phyloP scores from a whole-genome alignment of 2,797 vertebrate species.

The Xerus rutilus region DNA sequence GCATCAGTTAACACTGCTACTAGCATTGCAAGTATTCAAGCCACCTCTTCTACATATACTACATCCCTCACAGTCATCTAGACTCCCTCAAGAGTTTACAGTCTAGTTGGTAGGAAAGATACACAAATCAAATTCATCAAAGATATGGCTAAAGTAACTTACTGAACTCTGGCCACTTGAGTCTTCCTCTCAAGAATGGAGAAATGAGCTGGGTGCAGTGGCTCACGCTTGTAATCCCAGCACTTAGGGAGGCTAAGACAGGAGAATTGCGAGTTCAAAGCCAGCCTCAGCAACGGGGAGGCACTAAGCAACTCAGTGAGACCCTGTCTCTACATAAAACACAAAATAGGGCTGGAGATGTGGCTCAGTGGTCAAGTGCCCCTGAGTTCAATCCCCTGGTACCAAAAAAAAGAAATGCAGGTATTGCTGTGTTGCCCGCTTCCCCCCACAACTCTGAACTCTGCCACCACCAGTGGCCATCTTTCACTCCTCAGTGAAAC shows the following conservation, averaged over 20 bases:
- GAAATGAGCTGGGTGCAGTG: not conserved
- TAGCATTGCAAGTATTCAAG: not conserved
- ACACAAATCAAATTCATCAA: not conserved
- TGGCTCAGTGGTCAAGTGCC: no score
- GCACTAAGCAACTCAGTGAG: no score
- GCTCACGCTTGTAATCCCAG: no score
- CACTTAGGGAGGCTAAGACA: no score
- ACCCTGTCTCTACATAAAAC: no score
- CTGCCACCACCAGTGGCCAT: not conserved
- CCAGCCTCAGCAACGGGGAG: no score
- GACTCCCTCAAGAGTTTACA: not conserved
- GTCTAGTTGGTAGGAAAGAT: not conserved
- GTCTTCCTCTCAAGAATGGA: not conserved
- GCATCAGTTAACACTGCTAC: not conserved
- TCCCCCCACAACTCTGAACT: not conserved
- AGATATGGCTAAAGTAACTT: not conserved
- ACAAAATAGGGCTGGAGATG: no score
- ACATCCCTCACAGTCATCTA: not conserved
- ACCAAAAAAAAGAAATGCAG: not conserved
- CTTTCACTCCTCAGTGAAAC: not conserved
- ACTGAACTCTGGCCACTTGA: not conserved
- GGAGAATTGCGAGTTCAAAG: no score
- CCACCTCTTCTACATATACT: not conserved
- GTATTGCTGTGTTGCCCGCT: not conserved
- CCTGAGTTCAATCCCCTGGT: no score